Evolutionary conservation across 1,140 invertebrate genomes (phyloP).

Genomic region (Drosophila kurseongensis): DNA sequence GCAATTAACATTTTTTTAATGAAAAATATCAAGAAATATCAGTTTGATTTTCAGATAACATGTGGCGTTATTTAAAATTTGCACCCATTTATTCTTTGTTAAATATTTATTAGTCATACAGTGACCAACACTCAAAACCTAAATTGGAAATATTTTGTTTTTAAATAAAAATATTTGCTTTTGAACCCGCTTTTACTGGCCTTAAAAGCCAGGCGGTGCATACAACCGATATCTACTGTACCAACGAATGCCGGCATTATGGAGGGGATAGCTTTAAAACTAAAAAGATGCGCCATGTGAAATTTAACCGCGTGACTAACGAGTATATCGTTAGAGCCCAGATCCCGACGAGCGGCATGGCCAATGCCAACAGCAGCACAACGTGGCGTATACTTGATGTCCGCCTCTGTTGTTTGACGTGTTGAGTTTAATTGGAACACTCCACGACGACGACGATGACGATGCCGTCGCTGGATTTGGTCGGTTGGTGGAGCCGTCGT

Average conservation of each 20-base stretch:
- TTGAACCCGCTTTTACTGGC: too few species aligned
- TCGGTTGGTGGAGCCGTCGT: conserved; percentile 15
- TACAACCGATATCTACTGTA: background rate
- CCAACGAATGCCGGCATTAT: background rate
- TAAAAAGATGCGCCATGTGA: conserved; percentile 66
- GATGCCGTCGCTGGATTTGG: conserved; percentile 31
- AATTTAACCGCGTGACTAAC: conserved; percentile 78
- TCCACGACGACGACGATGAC: conserved; percentile 47
- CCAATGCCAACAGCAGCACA: conserved; percentile 46
- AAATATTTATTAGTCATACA: too few species aligned
- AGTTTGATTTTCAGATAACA: too few species aligned
- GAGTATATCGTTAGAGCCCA: conserved; percentile 75
- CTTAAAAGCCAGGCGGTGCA: background rate
- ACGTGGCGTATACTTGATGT: conserved; percentile 75
- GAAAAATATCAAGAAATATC: too few species aligned
- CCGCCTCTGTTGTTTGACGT: conserved; percentile 73
- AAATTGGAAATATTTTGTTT: too few species aligned
- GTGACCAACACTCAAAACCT: too few species aligned
- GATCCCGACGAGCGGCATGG: conserved; percentile 47
- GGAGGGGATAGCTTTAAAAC: conserved; percentile 53
- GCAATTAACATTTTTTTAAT: too few species aligned
- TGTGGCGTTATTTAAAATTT: too few species aligned
- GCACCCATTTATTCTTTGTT: too few species aligned
- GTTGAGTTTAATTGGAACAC: conserved; percentile 81
- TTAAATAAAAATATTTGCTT: too few species aligned